Base-by-base conservation (phyloP, 2,113 vertebrate genomes). In the Oncorhynchus kisutch region DNA sequence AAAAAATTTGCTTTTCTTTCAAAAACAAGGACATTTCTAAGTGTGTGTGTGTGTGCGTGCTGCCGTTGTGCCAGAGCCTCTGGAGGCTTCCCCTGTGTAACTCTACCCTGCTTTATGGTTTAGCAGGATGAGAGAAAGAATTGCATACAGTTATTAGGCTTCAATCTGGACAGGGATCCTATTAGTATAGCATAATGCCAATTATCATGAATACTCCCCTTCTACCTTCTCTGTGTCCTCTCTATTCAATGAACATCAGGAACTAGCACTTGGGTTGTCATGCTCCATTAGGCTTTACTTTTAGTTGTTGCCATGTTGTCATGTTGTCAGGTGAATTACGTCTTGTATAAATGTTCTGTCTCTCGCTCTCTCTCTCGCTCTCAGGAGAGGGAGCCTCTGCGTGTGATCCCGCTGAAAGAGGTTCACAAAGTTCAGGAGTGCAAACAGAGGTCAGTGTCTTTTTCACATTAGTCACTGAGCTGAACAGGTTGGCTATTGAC, bases 401-500 rank as follows among this genome's bases (percentile, higher is more conserved):
- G 95, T 2, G 88, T 94, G 45, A 95, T 99, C 86, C 94, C 94
- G 1, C 92, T 99, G 71, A 97, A 96, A 88, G 97, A 99, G 89
- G 94, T 99, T 34, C 95, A 95, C 82, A 99, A 96, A 81, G 97
- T 99, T 39, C 97, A 99, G 88, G 96, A 99, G 78, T 97, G 96
- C 88, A 97, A 98, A 73, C 96, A 98, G 77, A 97, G 97, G 97
- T 98, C 67, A 92, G 95, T 18, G 20, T 24, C 12, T 8, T 20
- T 31, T 67, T 1, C 29, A 31, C 29, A 8, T 18, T 4, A 67
- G 51, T 18, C 51, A 54, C 51, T 54, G 12, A 18, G 51, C 51
- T 54, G 12, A 16, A 54, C 14, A 54, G 51, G 1, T 54, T 54
- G 51, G 51, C 51, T 54, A 18, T 54, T 54, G 51, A 16, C 51